Conservation (phyloP, 2,797 vertebrate genomes). For the Eulemur mongoz region DNA sequence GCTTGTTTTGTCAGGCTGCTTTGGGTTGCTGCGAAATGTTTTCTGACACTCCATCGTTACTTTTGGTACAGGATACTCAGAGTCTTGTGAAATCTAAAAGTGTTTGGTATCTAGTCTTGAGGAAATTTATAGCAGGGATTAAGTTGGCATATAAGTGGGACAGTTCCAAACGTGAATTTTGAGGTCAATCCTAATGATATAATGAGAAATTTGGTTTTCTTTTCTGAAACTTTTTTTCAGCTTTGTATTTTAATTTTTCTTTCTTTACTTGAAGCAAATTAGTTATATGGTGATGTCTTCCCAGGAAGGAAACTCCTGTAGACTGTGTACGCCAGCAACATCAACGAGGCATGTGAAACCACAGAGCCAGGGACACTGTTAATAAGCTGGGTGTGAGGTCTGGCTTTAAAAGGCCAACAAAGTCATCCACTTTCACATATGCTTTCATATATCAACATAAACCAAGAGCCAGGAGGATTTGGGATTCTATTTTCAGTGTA, state of each 20-base stretch:
- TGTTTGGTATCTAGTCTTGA: neutral
- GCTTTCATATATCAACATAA: neutral
- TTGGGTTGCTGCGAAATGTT: neutral
- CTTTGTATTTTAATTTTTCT: neutral
- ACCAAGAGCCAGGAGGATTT: neutral
- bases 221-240: neutral
- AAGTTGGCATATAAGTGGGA: neutral
- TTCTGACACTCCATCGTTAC: neutral
- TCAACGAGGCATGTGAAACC: neutral
- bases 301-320: neutral
- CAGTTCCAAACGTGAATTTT: neutral
- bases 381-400: neutral
- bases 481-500: constrained; percentile 37
- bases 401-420: neutral
- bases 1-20: neutral
- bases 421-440: neutral
- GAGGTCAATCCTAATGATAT: neutral
- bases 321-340: neutral
- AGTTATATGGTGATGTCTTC: neutral
- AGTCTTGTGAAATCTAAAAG: neutral
- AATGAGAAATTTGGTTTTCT: neutral
- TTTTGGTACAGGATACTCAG: neutral
- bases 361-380: too few relatives aligned
- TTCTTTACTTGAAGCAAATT: neutral
- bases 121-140: neutral